These are phyloP conservation scores for Malurus splendens DNA, from an alignment of 2,797 vertebrate genomes.

Conservation along the genomic window DNA sequence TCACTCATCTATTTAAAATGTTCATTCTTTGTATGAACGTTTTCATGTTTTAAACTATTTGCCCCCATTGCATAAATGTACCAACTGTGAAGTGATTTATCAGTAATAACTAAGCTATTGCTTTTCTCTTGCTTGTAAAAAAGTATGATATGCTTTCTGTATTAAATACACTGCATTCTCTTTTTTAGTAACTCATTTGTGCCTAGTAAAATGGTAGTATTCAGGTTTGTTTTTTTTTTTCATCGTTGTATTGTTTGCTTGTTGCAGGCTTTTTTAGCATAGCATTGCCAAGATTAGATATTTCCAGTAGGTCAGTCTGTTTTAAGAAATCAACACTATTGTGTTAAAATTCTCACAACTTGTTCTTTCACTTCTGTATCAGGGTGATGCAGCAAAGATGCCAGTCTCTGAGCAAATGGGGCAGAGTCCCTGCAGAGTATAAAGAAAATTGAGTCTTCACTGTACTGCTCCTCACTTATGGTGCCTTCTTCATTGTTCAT, in stretches of 20 bases:
- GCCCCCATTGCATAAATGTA: background rate
- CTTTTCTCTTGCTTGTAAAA: background rate
- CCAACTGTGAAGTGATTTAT: background rate
- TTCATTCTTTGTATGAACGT: background rate
- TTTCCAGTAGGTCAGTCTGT: background rate
- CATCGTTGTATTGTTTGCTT: background rate
- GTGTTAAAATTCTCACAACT: conserved; percentile 81
- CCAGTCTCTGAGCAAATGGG: conserved; percentile 79
- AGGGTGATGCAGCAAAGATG: conserved; percentile 78
- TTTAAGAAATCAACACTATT: background rate
- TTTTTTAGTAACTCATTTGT: background rate
- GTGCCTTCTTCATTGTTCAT: conserved; percentile 68
- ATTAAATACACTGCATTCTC: background rate
- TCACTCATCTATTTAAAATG: background rate
- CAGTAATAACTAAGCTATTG: background rate
- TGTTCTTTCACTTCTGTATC: conserved; percentile 84
- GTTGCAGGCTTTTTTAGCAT: background rate
- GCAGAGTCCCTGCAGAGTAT: conserved; percentile 78
- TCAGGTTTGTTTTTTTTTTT: background rate
- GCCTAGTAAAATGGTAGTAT: background rate
- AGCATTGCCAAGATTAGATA: background rate
- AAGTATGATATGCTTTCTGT: background rate
- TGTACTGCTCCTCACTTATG: conserved; percentile 62
- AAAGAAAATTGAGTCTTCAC: conserved; percentile 80
- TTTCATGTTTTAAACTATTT: background rate